Evolutionary conservation across 2,113 vertebrate genomes (phyloP), one percentile per base, ranked within the genome.

Genomic region (Spilogale gracilis): DNA sequence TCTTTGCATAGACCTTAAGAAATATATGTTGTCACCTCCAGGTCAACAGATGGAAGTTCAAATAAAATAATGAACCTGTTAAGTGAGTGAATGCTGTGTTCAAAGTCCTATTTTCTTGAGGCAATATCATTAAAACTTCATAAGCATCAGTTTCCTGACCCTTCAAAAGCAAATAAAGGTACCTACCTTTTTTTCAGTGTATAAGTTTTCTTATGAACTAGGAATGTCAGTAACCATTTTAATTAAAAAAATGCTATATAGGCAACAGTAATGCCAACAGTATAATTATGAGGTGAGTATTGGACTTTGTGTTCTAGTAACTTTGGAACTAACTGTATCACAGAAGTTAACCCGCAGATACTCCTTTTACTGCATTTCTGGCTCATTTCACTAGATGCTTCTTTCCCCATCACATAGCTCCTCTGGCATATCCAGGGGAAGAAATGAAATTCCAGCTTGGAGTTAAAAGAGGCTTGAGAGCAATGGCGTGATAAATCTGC

Each of bases 381-480:
- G 16, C 52, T 43, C 32, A 27, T 63, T 74, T 23, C 71, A 91
- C 27, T 9, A 43, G 54, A 52, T 0, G 20, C 56, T 92, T 79
- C 67, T 79, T 67, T 58, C 50, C 56, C 4, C 5, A 50, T 32
- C 78, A 45, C 63, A n/a, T 4, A 84, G 73, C 81, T 43, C 43
- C 7, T 18, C 54, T 48, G 85, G 85, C 78, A 58, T 79, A 8
- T 23, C 76, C 54, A 30, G 89, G 30, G 89, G 48, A 89, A 60
- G 61, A 96, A 88, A 97, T 61, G 81, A 82, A 94, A 91, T 60
- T 61, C 9, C 9, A 89, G 48, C 18, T 48, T 27, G 2, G 48
- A 82, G 96, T 97, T 91, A 67, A 94, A 96, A 91, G 93, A 81
- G 20, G 61, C 81, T 71, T 1, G n/a, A 81, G 60, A 91, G 45